These are phyloP conservation scores for Hermatobates lingyangjiaoensis DNA, from an alignment of 1,140 invertebrate genomes.

Conservation along the genomic window DNA sequence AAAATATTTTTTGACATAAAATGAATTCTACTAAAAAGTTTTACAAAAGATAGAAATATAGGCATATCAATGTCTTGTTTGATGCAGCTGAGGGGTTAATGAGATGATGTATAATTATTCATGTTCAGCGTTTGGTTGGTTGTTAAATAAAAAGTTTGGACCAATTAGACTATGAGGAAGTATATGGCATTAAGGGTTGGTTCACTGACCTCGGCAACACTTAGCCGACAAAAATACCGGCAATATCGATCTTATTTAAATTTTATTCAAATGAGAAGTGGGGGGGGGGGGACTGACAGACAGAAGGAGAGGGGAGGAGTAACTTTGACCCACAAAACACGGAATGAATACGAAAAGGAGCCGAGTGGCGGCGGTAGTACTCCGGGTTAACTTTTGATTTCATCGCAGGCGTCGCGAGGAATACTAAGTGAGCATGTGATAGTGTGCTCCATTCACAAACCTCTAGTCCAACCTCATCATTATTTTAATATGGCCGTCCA, in stretches of 20 bases:
- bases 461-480: not conserved
- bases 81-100: no score
- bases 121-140: no score
- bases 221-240: no score
- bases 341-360: constrained; percentile 12
- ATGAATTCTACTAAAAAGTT: no score
- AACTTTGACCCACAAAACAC: constrained; percentile 14
- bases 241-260: constrained; percentile 15
- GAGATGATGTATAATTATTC: no score
- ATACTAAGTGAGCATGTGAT: constrained; percentile 13
- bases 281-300: not conserved
- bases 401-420: constrained; percentile 9
- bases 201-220: constrained; percentile 1
- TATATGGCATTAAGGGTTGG: no score
- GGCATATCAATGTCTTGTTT: no score
- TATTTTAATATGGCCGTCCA: constrained; percentile 2
- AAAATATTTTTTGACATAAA: no score
- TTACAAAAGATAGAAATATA: no score
- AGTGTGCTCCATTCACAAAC: constrained; percentile 1
- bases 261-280: constrained; percentile 12
- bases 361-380: not conserved
- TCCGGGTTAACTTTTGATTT: constrained; percentile 13
- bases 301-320: constrained; percentile 5
- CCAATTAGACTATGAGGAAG: no score
- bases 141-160: no score